phyloP scores from a whole-genome alignment of 2,113 vertebrate species.

The Pelvicachromis taeniatus region DNA sequence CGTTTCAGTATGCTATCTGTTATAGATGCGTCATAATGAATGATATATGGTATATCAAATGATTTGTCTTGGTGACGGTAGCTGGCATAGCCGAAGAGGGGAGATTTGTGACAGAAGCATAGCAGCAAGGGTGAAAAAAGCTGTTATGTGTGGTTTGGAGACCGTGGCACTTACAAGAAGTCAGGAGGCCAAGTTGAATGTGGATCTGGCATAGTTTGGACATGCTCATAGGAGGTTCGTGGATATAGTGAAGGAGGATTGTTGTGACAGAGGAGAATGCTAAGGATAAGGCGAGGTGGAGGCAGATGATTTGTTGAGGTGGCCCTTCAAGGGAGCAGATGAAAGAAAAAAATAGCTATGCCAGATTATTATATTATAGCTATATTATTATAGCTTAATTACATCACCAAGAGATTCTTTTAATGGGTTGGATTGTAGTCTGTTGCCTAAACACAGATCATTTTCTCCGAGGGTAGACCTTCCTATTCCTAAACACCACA shows the following conservation, averaged over 20 bases:
- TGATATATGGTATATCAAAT: background rate
- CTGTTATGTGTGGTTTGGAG: background rate
- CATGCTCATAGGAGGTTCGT: background rate
- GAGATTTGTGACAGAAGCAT: background rate
- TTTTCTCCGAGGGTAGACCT: background rate
- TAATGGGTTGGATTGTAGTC: background rate
- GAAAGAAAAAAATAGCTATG: background rate
- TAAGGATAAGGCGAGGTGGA: background rate
- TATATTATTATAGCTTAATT: background rate
- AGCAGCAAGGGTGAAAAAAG: background rate
- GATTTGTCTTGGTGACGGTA: background rate
- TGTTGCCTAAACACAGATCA: background rate
- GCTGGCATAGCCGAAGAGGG: background rate
- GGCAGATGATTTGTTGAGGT: background rate
- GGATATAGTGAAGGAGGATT: background rate
- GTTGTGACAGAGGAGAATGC: background rate
- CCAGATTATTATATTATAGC: too few relatives aligned
- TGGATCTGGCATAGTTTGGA: background rate
- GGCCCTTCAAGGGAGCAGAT: background rate
- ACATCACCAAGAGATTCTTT: background rate
- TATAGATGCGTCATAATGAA: background rate
- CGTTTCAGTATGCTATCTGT: background rate
- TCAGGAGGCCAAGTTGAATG: background rate
- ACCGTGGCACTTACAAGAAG: background rate
- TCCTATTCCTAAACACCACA: background rate